Evolutionary conservation across 2,797 vertebrate genomes (phyloP).

Genomic region (Coluber constrictor): DNA sequence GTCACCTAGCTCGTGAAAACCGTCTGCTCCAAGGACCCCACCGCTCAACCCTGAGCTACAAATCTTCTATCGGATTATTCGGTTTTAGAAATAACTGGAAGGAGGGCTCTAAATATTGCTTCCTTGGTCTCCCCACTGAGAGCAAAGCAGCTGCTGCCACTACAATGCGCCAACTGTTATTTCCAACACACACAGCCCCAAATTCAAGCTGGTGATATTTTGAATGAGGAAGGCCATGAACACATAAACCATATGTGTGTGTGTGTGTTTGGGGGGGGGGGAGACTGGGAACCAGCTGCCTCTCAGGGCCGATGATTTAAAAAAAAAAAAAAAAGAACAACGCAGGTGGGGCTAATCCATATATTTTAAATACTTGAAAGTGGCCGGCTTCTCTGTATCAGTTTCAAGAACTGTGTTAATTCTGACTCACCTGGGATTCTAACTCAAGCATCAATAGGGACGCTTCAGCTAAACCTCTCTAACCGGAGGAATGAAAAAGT

Average conservation of each 20-base stretch:
- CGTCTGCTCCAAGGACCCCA: background rate
- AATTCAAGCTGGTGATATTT: background rate
- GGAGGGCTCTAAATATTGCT: background rate
- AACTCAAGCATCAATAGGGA: background rate
- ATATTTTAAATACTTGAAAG: background rate
- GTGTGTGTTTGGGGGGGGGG: too few species aligned
- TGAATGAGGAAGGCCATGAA: background rate
- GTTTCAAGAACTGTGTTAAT: background rate
- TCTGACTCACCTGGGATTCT: background rate
- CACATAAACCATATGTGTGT: background rate
- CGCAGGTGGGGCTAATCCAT: background rate
- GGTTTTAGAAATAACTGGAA: background rate
- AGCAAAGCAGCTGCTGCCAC: background rate
- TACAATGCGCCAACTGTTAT: background rate
- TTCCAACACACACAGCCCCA: background rate
- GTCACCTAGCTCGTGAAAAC: too few species aligned
- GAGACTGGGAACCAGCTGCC: background rate
- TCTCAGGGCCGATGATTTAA: background rate
- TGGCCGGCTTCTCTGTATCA: background rate
- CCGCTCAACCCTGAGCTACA: background rate
- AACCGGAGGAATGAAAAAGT: background rate
- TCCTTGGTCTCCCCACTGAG: too few species aligned
- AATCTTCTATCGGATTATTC: background rate
- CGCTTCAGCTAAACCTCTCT: background rate
- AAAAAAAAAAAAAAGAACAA: background rate